Conservation (phyloP, 2,113 vertebrate species). For the Ochotona princeps region DNA sequence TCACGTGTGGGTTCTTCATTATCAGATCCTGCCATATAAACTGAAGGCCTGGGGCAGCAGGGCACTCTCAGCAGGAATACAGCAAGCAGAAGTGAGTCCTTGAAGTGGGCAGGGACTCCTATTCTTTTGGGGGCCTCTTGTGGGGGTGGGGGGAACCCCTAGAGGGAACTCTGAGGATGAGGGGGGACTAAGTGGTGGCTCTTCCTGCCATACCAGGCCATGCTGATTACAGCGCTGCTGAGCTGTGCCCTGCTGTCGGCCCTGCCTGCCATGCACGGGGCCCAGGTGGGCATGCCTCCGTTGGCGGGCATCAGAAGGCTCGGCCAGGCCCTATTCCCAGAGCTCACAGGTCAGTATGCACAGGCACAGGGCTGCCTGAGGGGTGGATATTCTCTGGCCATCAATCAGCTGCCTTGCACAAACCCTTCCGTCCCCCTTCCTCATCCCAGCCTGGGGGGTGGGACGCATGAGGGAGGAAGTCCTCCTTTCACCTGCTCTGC, state of each 20-base stretch:
- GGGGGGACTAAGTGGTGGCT: constrained; percentile 40
- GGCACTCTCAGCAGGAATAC: constrained; percentile 23
- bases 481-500: constrained; percentile 30
- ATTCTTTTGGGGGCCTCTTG: not conserved
- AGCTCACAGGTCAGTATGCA: constrained; percentile 83
- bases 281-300: constrained; percentile 71
- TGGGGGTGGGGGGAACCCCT: not conserved
- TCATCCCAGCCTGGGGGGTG: not conserved
- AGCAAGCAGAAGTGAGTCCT: constrained; percentile 71
- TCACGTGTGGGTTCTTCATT: constrained; percentile 75
- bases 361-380: not conserved
- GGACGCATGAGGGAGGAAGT: not conserved
- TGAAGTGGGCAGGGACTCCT: not conserved
- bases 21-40: constrained; percentile 73
- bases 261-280: constrained; percentile 72
- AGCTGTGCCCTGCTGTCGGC: constrained; percentile 84
- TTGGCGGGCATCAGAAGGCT: constrained; percentile 71
- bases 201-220: constrained; percentile 74
- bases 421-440: not conserved
- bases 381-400: not conserved
- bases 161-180: not conserved
- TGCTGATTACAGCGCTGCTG: constrained; percentile 85
- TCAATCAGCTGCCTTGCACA: not conserved
- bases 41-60: not conserved
- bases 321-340: constrained; percentile 73